These are phyloP conservation scores for Xestia c-nigrum DNA, from an alignment of 2,888 invertebrate genomes.

Conservation along the genomic window DNA sequence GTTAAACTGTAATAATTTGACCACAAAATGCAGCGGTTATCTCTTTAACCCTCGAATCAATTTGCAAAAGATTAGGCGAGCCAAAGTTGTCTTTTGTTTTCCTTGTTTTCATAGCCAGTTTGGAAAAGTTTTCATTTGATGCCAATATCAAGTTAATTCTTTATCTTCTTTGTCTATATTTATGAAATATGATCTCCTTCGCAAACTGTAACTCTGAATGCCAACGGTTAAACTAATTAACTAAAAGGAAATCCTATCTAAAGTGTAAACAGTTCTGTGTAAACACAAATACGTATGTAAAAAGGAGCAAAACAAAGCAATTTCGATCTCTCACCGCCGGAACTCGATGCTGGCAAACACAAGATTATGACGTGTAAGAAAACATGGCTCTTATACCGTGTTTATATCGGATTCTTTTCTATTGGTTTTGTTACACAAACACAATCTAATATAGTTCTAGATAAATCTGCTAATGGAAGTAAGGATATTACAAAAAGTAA, in stretches of 20 bases:
- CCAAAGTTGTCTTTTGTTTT: slow-evolving; percentile 41
- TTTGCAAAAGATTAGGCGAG: slow-evolving; percentile 49
- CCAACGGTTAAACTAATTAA: slow-evolving; percentile 25
- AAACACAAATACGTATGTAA: slow-evolving; percentile 59
- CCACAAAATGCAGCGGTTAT: slow-evolving; percentile 42
- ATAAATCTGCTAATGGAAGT: not conserved
- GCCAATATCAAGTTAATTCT: slow-evolving; percentile 27
- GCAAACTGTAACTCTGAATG: not conserved
- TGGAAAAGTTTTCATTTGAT: slow-evolving; percentile 18
- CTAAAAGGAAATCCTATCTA: slow-evolving; percentile 28
- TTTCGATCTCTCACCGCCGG: slow-evolving; percentile 79
- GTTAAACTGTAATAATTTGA: slow-evolving; percentile 40
- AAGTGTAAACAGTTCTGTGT: slow-evolving; percentile 59
- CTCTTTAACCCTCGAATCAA: slow-evolving; percentile 42
- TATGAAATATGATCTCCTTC: slow-evolving; percentile 12
- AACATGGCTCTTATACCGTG: slow-evolving; percentile 82
- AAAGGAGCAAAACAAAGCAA: slow-evolving; percentile 84
- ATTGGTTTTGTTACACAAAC: slow-evolving; percentile 74
- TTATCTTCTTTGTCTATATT: slow-evolving; percentile 1
- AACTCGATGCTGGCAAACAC: slow-evolving; percentile 77
- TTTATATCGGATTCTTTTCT: slow-evolving; percentile 75
- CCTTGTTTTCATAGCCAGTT: slow-evolving; percentile 35
- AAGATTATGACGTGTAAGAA: slow-evolving; percentile 85
- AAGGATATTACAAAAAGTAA: not conserved
- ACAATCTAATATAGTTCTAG: slow-evolving; percentile 42